phyloP scores from a whole-genome alignment of 2,797 vertebrate species.

The Pipistrellus pygmaeus region DNA sequence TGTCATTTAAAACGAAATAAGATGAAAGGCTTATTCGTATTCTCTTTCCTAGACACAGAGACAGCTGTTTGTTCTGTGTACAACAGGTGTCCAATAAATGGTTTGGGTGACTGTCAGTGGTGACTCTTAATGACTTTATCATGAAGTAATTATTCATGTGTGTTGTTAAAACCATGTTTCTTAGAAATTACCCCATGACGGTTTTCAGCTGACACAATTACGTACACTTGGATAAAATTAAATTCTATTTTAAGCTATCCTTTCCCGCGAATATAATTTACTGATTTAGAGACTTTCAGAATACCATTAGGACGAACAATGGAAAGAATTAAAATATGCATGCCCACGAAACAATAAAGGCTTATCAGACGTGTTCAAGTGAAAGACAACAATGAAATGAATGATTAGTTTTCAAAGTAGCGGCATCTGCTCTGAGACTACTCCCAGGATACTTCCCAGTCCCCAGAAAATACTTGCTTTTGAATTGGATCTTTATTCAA shows the following conservation, averaged over 20 bases:
- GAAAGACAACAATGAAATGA: conserved; percentile 68
- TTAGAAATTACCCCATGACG: background rate
- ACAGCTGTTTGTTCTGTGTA: conserved; percentile 64
- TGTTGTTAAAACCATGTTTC: conserved; percentile 43
- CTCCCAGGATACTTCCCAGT: conserved; percentile 46
- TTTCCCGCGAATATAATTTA: background rate
- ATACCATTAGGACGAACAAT: background rate
- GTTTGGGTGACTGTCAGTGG: conserved; percentile 61
- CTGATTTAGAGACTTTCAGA: background rate
- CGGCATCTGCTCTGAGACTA: conserved; percentile 65
- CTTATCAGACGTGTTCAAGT: conserved; percentile 55
- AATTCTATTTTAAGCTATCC: background rate
- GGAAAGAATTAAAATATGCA: conserved; percentile 38
- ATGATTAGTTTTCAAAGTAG: conserved; percentile 59
- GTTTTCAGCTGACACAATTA: background rate
- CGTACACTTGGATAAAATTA: background rate
- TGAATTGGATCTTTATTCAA: conserved; percentile 4
- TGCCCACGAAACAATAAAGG: background rate
- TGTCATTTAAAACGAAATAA: background rate
- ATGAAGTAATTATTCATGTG: conserved; percentile 76
- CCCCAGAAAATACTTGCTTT: background rate
- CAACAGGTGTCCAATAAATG: conserved; percentile 69
- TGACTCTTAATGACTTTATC: conserved; percentile 73
- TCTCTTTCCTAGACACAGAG: background rate
- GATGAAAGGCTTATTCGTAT: conserved; percentile 38